A percentile compares a stretch with the other conserved stretches of the same genome.
phyloP scores from a whole-genome alignment of 2,888 invertebrate genomes.

The Rhamnusium bicolor region DNA sequence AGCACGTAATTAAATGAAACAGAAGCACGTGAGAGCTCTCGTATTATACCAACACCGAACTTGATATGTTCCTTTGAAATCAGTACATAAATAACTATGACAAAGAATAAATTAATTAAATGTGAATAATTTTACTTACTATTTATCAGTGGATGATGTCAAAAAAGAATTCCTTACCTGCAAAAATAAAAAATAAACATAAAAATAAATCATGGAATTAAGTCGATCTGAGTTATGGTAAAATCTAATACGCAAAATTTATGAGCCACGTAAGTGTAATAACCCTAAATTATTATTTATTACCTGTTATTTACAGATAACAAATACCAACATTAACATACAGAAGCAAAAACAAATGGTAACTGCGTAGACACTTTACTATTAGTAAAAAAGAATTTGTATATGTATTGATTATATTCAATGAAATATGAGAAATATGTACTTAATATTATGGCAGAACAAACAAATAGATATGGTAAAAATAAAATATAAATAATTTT shows the following conservation, averaged over 20 bases:
- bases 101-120: background rate
- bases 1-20: too few species aligned
- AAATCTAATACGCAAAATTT: constrained; percentile 1
- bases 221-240: background rate
- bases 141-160: background rate
- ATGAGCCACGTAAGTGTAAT: constrained; percentile 8
- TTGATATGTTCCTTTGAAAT: too few species aligned
- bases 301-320: constrained; percentile 7
- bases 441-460: background rate
- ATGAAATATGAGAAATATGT: background rate
- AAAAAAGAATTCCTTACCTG: background rate
- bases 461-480: too few species aligned
- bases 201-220: constrained; percentile 15
- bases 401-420: too few species aligned
- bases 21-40: too few species aligned
- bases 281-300: constrained; percentile 14
- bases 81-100: too few species aligned
- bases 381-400: background rate
- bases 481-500: too few species aligned
- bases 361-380: background rate
- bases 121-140: constrained; percentile 2
- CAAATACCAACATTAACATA: background rate
- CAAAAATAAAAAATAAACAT: constrained; percentile 3
- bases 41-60: too few species aligned
- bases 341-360: background rate